Evolutionary conservation across 2,797 vertebrate genomes (phyloP).

Genomic region (Garrulus glandarius): DNA sequence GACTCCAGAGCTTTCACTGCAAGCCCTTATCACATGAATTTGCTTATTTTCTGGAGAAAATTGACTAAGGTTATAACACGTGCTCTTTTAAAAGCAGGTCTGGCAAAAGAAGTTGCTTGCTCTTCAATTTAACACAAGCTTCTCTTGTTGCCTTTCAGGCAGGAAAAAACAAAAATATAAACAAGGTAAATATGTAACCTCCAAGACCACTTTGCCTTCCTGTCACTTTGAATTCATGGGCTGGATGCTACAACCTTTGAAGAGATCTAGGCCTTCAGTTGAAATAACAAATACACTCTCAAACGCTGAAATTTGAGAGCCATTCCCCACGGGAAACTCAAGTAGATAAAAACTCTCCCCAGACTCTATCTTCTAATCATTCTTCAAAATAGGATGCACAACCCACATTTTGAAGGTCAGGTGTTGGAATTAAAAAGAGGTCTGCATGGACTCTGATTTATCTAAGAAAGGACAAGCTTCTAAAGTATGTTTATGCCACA

Average conservation of each 20-base stretch:
- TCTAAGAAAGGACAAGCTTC: background rate
- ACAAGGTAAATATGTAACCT: background rate
- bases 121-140: background rate
- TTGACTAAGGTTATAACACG: background rate
- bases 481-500: background rate
- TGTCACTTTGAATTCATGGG: background rate
- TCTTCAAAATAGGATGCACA: background rate
- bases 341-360: background rate
- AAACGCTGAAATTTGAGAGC: background rate
- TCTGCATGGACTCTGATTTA: background rate
- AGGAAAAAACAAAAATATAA: background rate
- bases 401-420: background rate
- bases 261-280: background rate
- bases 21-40: background rate
- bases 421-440: background rate
- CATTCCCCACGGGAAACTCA: background rate
- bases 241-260: background rate
- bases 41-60: background rate
- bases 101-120: background rate
- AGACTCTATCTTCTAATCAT: background rate
- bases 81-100: background rate
- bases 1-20: background rate
- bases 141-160: background rate
- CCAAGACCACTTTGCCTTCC: background rate
- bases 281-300: background rate